phyloP scores from a whole-genome alignment of 2,797 vertebrate genomes.

The Acanthornis magna region DNA sequence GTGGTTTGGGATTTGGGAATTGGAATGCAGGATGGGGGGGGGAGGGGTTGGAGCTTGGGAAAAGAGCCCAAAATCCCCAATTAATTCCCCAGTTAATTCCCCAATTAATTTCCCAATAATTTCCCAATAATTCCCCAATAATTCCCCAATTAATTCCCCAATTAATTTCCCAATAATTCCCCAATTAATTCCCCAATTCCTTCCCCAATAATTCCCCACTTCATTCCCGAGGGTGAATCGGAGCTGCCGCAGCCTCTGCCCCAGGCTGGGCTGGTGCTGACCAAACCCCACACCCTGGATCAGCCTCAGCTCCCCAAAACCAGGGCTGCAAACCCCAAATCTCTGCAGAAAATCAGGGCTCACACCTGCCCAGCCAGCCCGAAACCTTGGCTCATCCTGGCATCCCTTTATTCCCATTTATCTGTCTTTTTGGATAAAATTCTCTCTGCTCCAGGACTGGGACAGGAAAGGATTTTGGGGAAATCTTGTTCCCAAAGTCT shows the following conservation, averaged over 20 bases:
- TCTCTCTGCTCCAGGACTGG: background rate
- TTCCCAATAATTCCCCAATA: too few species aligned
- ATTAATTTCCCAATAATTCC: too few species aligned
- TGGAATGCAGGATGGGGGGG: background rate
- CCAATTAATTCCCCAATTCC: too few species aligned
- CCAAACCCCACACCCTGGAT: background rate
- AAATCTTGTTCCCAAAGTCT: accelerated
- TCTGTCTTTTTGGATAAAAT: background rate
- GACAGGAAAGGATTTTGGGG: background rate
- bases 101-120: too few species aligned
- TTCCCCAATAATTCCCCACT: too few species aligned
- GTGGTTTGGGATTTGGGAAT: background rate
- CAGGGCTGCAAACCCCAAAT: background rate
- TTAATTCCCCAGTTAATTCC: too few species aligned
- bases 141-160: too few species aligned
- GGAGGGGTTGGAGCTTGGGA: background rate
- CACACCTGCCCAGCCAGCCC: background rate
- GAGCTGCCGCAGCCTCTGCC: too few species aligned
- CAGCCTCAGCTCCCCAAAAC: background rate
- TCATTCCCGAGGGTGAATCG: too few species aligned
- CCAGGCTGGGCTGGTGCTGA: accelerated
- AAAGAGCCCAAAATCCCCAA: background rate
- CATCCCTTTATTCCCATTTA: background rate
- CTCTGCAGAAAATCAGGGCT: background rate
- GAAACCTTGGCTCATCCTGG: background rate